Percentiles rank a stretch among this genome's conserved stretches.
phyloP scores from a whole-genome alignment of 2,888 invertebrate species.

The Temnothorax rugatulus region DNA sequence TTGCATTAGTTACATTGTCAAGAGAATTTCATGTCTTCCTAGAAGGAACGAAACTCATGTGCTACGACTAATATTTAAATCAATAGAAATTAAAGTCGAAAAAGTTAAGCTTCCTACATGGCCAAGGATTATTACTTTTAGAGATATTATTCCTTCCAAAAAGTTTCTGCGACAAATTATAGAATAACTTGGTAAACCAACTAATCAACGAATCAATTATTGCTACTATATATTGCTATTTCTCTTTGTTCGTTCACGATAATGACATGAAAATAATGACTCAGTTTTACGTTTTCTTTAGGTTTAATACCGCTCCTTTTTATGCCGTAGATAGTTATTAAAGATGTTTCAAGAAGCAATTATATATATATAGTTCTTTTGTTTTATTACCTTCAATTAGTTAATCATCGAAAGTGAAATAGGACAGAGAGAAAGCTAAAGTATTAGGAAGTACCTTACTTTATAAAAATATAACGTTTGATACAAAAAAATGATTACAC shows the following conservation, averaged over 20 bases:
- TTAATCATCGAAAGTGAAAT: not conserved
- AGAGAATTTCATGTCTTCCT: not conserved
- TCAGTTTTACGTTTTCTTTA: not conserved
- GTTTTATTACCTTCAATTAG: not conserved
- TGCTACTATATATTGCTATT: not conserved
- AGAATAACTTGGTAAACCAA: not conserved
- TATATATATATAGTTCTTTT: not conserved
- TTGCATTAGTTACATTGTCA: not conserved
- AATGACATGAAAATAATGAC: not conserved
- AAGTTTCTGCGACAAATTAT: not conserved
- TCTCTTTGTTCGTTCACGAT: not conserved
- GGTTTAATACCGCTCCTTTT: not conserved
- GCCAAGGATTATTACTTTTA: not conserved
- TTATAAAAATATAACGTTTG: not conserved
- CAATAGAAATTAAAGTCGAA: not conserved
- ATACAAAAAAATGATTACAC: not conserved
- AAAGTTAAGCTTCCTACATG: not conserved
- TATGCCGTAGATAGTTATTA: not conserved
- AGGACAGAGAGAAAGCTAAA: not conserved
- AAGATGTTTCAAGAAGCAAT: conserved; percentile 9
- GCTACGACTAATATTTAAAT: not conserved
- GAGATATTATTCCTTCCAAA: not conserved
- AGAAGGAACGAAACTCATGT: not conserved
- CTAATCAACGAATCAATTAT: not conserved
- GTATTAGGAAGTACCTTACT: not conserved